Base-by-base conservation (phyloP, 2,797 vertebrate genomes). In the Sarcoramphus papa region DNA sequence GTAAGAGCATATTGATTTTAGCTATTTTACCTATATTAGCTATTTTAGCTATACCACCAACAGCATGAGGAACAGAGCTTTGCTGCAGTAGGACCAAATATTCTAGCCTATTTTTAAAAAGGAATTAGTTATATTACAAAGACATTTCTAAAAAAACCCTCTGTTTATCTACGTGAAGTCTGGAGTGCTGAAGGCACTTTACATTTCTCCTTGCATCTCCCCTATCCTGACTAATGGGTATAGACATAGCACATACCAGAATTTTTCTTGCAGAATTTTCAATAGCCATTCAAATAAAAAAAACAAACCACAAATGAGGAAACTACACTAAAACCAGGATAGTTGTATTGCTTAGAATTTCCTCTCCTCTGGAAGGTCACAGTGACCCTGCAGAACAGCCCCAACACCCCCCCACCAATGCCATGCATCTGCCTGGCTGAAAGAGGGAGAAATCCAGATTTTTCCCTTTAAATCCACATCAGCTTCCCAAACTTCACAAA, bases 381-480 rank as follows among this genome's bases (percentile, higher is more conserved):
- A 15, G 47, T 33, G 72, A 92, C 30, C 51, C 21, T 68, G 24
- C 24, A 88, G 41, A 82, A 75, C 24, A 75, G 51, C 9, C 21
- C 10, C 10, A 72, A 28, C 12, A 37, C 30, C 6, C 14, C 21
- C 21, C 33, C 0, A 0, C 56, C 59, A 40, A 69, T 1, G 9
- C 59, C 68, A 69, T 4, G 0, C 35, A 50, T 54, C 63, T 78
- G 51, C 70, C 50, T 16, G 7, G 18, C 9, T 60, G 18, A 59
- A 77, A 63, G 14, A 67, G 18, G 27, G 15, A 80, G 45, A 74
- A 88, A 85, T 43, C 5, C 21, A 48, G 5, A 41, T n/a, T 88
- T 25, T 60, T 21, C 16, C 41, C 15, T 62, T 86, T 50, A 93
- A 93, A 89, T 65, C 22, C 30, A n/a, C 8, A 54, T 30, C 31